Percentiles rank a stretch among this genome's conserved stretches.
These are phyloP conservation scores for Homarus americanus DNA, from an alignment of 1,140 invertebrate genomes.

Conservation along the genomic window DNA sequence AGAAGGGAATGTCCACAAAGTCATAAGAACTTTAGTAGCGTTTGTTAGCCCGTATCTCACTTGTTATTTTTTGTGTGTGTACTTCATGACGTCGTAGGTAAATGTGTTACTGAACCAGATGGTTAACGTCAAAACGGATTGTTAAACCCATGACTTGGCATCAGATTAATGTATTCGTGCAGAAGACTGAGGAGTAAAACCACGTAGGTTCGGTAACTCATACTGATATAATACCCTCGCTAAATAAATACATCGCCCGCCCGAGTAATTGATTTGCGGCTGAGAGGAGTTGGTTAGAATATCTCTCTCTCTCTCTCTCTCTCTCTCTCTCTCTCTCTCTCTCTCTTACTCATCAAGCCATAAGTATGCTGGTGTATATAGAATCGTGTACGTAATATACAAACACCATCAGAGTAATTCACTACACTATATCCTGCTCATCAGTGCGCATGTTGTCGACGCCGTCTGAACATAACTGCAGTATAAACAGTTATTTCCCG, in stretches of 20 bases:
- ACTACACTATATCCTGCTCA: too few relatives aligned
- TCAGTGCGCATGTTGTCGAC: too few relatives aligned
- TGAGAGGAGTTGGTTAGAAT: neutral
- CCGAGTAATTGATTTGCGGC: constrained; percentile 41
- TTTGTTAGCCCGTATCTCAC: too few relatives aligned
- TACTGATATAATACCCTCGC: constrained; percentile 23
- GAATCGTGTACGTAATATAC: too few relatives aligned
- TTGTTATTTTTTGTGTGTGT: too few relatives aligned
- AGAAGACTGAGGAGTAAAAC: constrained; percentile 16
- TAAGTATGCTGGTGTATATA: neutral
- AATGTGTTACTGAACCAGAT: neutral
- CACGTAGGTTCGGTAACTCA: neutral
- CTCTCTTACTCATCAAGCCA: neutral
- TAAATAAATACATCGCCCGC: constrained; percentile 37
- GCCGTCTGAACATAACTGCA: too few relatives aligned
- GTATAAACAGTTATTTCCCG: too few relatives aligned
- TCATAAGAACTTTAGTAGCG: too few relatives aligned
- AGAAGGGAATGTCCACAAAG: neutral
- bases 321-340: neutral
- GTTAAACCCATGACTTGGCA: constrained; percentile 23
- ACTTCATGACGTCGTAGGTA: neutral
- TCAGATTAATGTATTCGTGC: constrained; percentile 3
- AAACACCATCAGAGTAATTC: too few relatives aligned
- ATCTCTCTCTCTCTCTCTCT: constrained; percentile 1
- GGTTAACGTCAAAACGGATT: neutral